Conservation (phyloP, 2,888 invertebrate genomes). For the Griposia aprilina region DNA sequence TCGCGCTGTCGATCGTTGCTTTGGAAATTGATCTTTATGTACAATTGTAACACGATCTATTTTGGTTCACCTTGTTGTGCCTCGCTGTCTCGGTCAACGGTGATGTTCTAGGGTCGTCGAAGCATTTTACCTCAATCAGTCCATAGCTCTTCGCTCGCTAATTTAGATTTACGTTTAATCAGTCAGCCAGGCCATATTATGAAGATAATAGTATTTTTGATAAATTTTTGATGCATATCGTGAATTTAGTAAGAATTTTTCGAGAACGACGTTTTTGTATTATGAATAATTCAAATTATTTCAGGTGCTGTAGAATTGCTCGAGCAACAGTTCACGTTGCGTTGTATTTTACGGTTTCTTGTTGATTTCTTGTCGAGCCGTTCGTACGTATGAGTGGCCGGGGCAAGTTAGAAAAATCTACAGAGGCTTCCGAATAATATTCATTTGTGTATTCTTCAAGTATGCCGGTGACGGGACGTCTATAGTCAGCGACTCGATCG, state of each 20-base stretch:
- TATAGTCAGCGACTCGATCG: not conserved
- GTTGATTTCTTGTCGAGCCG: not conserved
- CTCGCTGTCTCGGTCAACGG: not conserved
- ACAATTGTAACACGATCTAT: slow-evolving; percentile 52
- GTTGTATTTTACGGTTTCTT: not conserved
- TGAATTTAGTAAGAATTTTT: not conserved
- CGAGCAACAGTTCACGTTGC: not conserved
- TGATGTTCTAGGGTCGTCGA: not conserved
- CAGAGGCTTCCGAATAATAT: not conserved
- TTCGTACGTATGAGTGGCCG: too few relatives aligned
- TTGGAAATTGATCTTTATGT: slow-evolving; percentile 64
- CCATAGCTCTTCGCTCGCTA: slow-evolving; percentile 41
- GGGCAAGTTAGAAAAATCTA: not conserved
- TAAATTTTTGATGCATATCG: slow-evolving; percentile 4
- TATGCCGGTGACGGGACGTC: too few relatives aligned
- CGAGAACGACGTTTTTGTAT: not conserved
- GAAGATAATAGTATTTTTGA: slow-evolving; percentile 15
- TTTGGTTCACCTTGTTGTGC: slow-evolving; percentile 5
- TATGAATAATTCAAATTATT: not conserved
- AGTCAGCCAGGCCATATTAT: slow-evolving; percentile 37
- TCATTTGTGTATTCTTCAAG: too few relatives aligned
- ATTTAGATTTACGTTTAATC: slow-evolving; percentile 48
- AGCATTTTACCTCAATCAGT: slow-evolving; percentile 30
- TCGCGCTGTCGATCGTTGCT: slow-evolving; percentile 48
- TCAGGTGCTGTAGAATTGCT: not conserved